phyloP scores from a whole-genome alignment of 2,888 invertebrate species.

The Lithophane ornitopus region DNA sequence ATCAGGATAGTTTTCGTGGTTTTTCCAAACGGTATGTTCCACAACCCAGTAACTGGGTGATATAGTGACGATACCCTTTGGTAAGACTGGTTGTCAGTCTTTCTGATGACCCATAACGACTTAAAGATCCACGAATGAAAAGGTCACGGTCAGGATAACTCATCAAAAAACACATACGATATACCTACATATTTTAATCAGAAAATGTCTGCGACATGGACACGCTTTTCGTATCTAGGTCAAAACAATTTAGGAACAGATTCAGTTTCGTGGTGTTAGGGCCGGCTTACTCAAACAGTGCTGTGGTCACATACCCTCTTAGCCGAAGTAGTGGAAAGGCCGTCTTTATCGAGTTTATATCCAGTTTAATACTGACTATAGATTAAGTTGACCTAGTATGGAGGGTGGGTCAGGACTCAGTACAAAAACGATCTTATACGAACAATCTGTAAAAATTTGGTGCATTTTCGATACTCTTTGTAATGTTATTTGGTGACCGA shows the following conservation, averaged over 20 bases:
- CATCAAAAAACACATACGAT: conserved; percentile 19
- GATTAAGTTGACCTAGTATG: neutral
- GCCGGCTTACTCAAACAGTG: conserved; percentile 38
- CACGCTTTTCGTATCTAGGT: conserved; percentile 28
- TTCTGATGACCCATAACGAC: too few species aligned
- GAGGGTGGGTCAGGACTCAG: neutral
- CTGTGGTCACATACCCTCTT: conserved; percentile 44
- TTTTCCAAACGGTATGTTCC: too few species aligned
- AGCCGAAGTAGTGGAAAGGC: conserved; percentile 28
- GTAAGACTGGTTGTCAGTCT: too few species aligned
- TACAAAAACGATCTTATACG: neutral
- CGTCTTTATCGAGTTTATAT: conserved; percentile 29
- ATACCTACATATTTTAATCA: conserved; percentile 31
- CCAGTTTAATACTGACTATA: conserved; percentile 1
- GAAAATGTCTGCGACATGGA: conserved; percentile 27
- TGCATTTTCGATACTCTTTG: neutral
- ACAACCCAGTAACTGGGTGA: too few species aligned
- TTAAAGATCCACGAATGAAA: too few species aligned
- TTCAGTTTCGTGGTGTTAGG: conserved; percentile 29
- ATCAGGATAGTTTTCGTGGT: neutral
- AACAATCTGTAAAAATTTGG: neutral
- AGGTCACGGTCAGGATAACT: neutral
- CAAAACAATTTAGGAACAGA: conserved; percentile 49
- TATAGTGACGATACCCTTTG: too few species aligned
- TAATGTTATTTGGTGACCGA: too few species aligned